Base-by-base conservation (phyloP, 1,140 invertebrate species). In the Armadillidium nasatum region DNA sequence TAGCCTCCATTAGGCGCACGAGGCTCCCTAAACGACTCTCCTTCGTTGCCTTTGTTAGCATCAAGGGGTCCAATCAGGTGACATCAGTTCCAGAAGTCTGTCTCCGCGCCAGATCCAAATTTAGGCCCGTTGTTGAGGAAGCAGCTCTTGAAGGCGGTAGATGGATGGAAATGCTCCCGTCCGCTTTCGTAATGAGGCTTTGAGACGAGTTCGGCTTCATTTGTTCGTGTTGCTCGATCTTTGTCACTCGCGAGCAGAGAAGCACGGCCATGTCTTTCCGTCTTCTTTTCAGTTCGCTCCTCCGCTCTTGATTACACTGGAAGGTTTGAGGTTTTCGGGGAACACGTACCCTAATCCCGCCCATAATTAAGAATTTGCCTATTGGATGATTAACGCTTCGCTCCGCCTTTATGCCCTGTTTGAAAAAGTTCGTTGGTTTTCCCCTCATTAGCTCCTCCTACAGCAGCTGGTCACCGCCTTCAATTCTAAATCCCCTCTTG, bases 131-230 rank as follows among this genome's bases (percentile, higher is more conserved):
- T 50, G 50, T 60, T 60, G 50, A 60, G 50, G 50, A 60, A 60
- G 50, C 50, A 60, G 50, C 50, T 60, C 50, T 60, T 60, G 50
- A 60, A 60, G 50, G 50, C 50, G 50, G 50, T 60, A 60, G 50
- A 60, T 60, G 50, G 50, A 60, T 60, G 50, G 50, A 60, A 60
- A 60, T 60, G 50, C 50, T 60, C 50, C 50, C 50, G 46, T 50
- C 46, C 46, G 46, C 46, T 50, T 15, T 50, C 9, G 46, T 50
- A 50, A 50, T 50, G 46, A 50, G 46, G 46, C 46, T 50, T 50
- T 50, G 46, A 50, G 46, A 50, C 46, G 46, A 50, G 46, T 50
- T 50, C 46, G 46, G 46, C 46, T 50, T 50, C 46, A 60, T 60
- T 60, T 60, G 50, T 19, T 19, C 50, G 50, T 60, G 50, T 60